Evolutionary conservation across 2,888 invertebrate genomes (phyloP).

Genomic region (Achlya flavicornis): DNA sequence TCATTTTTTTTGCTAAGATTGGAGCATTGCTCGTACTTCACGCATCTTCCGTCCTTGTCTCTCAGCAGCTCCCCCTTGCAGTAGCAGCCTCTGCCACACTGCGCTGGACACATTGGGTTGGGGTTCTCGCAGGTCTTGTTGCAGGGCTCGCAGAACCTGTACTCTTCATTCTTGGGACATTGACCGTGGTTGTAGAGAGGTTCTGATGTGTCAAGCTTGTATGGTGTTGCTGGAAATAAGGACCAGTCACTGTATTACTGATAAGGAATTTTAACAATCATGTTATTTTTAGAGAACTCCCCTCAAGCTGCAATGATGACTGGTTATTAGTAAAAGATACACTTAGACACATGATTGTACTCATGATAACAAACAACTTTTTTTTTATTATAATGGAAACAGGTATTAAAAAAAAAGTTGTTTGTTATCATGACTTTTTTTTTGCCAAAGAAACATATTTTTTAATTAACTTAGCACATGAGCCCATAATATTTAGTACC

Average conservation of each 20-base stretch:
- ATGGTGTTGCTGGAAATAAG: constrained; percentile 33
- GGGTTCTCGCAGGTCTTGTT: constrained; percentile 59
- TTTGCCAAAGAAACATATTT: no score
- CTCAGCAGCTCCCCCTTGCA: constrained; percentile 55
- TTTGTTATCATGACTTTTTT: no score
- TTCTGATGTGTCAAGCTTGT: constrained; percentile 54
- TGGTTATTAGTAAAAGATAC: no score
- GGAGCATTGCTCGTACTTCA: constrained; percentile 46
- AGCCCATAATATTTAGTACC: no score
- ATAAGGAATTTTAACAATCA: background rate
- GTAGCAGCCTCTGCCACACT: constrained; percentile 66
- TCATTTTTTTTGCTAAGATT: constrained; percentile 27
- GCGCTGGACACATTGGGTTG: constrained; percentile 65
- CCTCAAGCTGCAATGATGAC: no score
- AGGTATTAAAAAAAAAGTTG: no score
- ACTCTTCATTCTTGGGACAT: constrained; percentile 62
- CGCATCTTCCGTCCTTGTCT: constrained; percentile 55
- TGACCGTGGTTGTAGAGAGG: constrained; percentile 44
- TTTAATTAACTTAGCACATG: no score
- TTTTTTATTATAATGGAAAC: no score
- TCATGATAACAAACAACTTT: no score
- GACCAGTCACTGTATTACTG: background rate
- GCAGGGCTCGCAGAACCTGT: constrained; percentile 64
- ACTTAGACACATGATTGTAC: no score
- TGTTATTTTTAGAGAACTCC: no score